Conservation (phyloP, 2,888 invertebrate genomes). For the Heliconius aoede region DNA sequence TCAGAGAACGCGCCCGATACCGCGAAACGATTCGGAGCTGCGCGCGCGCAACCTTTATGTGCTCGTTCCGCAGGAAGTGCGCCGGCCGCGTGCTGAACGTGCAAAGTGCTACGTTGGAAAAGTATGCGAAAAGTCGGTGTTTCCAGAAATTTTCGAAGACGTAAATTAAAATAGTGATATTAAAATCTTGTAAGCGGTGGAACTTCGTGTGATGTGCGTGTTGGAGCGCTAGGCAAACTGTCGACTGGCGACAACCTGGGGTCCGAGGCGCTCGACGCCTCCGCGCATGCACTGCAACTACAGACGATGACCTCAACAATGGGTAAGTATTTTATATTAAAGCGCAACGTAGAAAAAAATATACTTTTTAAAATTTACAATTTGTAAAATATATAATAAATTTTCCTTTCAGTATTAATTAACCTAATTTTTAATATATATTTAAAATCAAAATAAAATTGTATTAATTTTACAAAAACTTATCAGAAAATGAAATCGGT, state of each 20-base stretch:
- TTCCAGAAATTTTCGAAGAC: conserved; percentile 69
- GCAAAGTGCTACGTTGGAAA: conserved; percentile 67
- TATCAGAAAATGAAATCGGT: not conserved
- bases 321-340: conserved; percentile 66
- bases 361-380: not conserved
- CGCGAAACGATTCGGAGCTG: conserved; percentile 57
- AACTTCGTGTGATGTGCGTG: conserved; percentile 75
- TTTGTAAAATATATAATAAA: not conserved
- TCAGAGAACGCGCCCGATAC: conserved; percentile 68
- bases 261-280: conserved; percentile 77
- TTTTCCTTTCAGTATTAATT: not conserved
- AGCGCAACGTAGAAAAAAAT: not conserved
- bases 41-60: conserved; percentile 62
- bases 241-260: conserved; percentile 76
- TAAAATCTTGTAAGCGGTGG: conserved; percentile 67
- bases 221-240: conserved; percentile 72
- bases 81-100: conserved; percentile 67
- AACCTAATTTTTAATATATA: not conserved
- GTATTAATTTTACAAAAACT: not conserved
- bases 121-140: conserved; percentile 79
- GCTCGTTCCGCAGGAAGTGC: conserved; percentile 71
- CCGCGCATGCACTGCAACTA: conserved; percentile 71
- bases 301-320: conserved; percentile 83
- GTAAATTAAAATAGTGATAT: conserved; percentile 79
- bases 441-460: not conserved